These are phyloP conservation scores for Cynopterus sphinx DNA, from an alignment of 2,797 vertebrate species.

Conservation along the genomic window DNA sequence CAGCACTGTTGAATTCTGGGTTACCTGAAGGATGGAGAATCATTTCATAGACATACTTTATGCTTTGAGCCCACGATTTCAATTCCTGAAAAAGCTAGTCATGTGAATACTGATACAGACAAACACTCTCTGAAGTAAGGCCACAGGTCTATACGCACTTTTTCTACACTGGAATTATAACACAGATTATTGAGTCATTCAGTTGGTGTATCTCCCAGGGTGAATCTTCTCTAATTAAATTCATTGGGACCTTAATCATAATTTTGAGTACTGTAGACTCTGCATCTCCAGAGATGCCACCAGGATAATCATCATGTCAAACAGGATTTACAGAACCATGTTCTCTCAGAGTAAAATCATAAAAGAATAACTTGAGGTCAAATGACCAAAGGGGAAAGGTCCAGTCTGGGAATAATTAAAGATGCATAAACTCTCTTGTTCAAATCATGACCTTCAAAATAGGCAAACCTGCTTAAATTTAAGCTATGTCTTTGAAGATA, in stretches of 20 bases:
- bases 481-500: not conserved
- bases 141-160: not conserved
- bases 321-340: not conserved
- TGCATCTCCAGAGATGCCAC: constrained; percentile 6
- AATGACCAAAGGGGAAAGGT: not conserved
- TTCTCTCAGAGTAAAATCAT: not conserved
- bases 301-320: not conserved
- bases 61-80: not conserved
- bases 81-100: not conserved
- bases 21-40: not conserved
- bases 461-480: not conserved
- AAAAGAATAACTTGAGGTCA: not conserved
- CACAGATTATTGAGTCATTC: not conserved
- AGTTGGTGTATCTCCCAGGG: not conserved
- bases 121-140: not conserved
- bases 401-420: not conserved
- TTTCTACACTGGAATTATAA: not conserved
- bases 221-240: constrained; percentile 54
- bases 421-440: not conserved
- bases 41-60: not conserved
- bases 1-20: not conserved
- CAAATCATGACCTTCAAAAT: not conserved
- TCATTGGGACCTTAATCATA: not conserved
- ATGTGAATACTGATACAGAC: not conserved
- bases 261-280: not conserved